Conservation (phyloP, 1,140 invertebrate species). For the Pantala flavescens region DNA sequence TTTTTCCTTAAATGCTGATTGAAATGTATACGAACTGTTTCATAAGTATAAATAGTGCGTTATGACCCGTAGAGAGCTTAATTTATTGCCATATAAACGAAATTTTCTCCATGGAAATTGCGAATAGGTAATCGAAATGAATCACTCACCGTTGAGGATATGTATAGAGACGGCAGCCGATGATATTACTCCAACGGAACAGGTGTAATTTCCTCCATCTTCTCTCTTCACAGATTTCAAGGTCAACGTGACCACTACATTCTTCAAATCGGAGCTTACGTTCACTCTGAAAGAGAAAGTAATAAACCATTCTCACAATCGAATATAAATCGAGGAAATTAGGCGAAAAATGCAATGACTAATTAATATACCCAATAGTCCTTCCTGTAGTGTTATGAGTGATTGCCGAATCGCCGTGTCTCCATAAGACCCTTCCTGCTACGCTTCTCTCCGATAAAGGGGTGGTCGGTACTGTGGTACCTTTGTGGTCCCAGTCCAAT, state of each 20-base stretch:
- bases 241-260: slow-evolving; percentile 22
- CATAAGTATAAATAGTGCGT: too few relatives aligned
- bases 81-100: too few relatives aligned
- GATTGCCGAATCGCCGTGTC: neutral
- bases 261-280: neutral
- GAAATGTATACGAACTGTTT: too few relatives aligned
- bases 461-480: neutral
- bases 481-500: slow-evolving; percentile 25
- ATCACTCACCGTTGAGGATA: slow-evolving; percentile 40
- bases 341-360: too few relatives aligned
- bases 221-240: slow-evolving; percentile 35
- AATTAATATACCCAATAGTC: neutral
- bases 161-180: slow-evolving; percentile 40
- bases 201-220: slow-evolving; percentile 40
- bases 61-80: too few relatives aligned
- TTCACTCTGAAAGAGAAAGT: neutral
- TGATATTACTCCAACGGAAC: slow-evolving; percentile 34
- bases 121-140: too few relatives aligned
- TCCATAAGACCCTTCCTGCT: neutral
- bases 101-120: too few relatives aligned
- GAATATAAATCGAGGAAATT: too few relatives aligned
- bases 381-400: neutral
- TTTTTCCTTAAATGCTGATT: too few relatives aligned
- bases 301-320: too few relatives aligned
- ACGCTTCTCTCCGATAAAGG: neutral